Evolutionary conservation across 2,888 invertebrate species (phyloP), one percentile per base, ranked within the genome.

Genomic region (Microchrysa polita): DNA sequence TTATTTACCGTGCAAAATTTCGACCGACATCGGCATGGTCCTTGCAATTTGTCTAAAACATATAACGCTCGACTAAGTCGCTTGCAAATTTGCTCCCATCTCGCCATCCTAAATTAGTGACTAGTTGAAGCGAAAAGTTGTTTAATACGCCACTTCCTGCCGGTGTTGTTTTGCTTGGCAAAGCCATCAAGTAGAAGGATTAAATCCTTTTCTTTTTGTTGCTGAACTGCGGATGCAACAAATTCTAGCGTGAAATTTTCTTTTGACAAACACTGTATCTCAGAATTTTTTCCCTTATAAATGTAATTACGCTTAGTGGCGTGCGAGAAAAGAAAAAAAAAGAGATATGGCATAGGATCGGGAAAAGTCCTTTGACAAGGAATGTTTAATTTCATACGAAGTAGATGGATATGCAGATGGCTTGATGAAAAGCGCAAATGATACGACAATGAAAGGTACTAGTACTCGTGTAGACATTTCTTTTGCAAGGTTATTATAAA

Each of bases 341-440:
- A n/a, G n/a, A 23, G n/a, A 59, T 23, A 23, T 14, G 27, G 22
- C 27, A 27, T 59, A 63, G 14, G 61, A 34, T 34, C 42, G 40
- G n/a, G 16, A 42, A 2, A 42, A 42, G 40, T 1, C 23, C 18
- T 40, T 40, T 60, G 60, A 60, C 60, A 14, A 12, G 34, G 16
- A 60, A 27, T 60, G 60, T 60, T 60, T 27, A 60, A 34, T 60
- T 60, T 60, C 23, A 60, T n/a, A 4, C 55, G 27, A 34, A 34
- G n/a, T n/a, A n/a, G n/a, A n/a, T n/a, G n/a, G n/a, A n/a, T 42
- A 12, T 12, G 7, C 42, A 9, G 12, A 42, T 42, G 42, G 42
- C 12, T 42, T 7, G 12, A 42, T 48, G 12, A 48, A n/a, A 48
- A 48, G 48, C 48, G 2, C 48, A 48, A n/a, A n/a, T 12, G 48